Base-by-base conservation (phyloP, 2,797 vertebrate species). In the Melanotaenia nigrans region DNA sequence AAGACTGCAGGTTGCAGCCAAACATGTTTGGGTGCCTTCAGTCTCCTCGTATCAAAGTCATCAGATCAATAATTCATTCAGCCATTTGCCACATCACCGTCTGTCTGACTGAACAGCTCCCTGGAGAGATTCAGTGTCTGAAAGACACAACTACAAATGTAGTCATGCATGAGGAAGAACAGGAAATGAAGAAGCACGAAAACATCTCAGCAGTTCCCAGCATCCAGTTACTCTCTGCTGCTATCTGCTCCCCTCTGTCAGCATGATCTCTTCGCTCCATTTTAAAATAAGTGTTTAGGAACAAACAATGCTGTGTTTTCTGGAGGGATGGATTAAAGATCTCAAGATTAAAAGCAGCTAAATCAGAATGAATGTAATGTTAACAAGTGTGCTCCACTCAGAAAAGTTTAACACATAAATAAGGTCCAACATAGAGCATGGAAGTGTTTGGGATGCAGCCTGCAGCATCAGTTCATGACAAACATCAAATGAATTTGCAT, bases 11-110 rank as follows among this genome's bases (percentile, higher is more conserved):
- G 53, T 61, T 73, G 59, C 14, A 71, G 40, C 45, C 69, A 84
- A 78, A 85, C 68, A 47, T 81, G 85, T 87, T 82, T 73, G 83
- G 65, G 63, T 77, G 75, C 66, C 68, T 74, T 80, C 69, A 70
- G 77, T 84, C 78, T 76, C 60, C 22, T 87, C n/a, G 60, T 86
- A 81, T 85, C 78, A 78, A 83, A 83, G 81, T 72, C 76, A 76
- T 82, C 64, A 60, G 72, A 91, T 93, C 86, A 89, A 94, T 93
- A 91, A 90, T 94, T 93, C 71, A 93, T 90, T 79, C 76, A 76
- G 79, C 71, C 65, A 66, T 85, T 89, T 85, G 78, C 76, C 77
- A 76, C 77, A 75, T 85, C 63, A 61, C 65, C 77, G 83, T 81
- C 84, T 71, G 85, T 63, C 77, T 77, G 82, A 67, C 62, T 77